Conservation (phyloP, 2,888 invertebrate genomes). For the Cheilosia pagana region DNA sequence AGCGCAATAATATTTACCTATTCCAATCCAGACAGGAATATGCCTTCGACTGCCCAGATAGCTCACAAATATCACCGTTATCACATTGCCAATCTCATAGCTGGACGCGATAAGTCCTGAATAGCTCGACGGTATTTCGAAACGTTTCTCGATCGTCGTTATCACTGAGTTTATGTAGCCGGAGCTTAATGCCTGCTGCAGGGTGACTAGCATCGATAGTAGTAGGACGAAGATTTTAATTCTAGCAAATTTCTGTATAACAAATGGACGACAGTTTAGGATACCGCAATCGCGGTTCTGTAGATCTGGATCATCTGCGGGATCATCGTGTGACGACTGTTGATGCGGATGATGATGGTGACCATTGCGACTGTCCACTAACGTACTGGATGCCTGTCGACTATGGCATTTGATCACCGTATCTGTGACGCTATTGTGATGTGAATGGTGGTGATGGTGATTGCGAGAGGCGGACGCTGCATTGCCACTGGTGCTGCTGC, state of each 20-base stretch:
- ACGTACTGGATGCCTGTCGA: conserved; percentile 90
- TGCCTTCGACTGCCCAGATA: conserved; percentile 96
- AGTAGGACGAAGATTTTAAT: conserved; percentile 96
- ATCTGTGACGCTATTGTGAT: conserved; percentile 77
- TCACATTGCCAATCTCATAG: conserved; percentile 97
- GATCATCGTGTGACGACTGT: conserved; percentile 79
- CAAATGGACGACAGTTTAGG: conserved; percentile 92
- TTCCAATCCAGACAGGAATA: conserved; percentile 97
- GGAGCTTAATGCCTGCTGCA: conserved; percentile 95
- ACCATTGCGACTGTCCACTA: conserved; percentile 87
- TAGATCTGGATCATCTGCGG: conserved; percentile 88
- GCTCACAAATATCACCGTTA: conserved; percentile 97
- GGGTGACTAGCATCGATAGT: conserved; percentile 94
- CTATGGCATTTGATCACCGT: conserved; percentile 90
- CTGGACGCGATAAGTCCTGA: conserved; percentile 97
- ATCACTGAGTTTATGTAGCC: conserved; percentile 98
- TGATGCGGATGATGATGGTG: conserved; percentile 83
- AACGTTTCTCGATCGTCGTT: conserved; percentile 97
- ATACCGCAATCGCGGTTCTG: conserved; percentile 92
- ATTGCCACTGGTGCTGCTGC: conserved; percentile 70
- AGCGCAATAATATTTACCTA: conserved; percentile 86
- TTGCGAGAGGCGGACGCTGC: conserved; percentile 65
- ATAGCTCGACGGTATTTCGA: conserved; percentile 96
- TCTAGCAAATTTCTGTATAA: conserved; percentile 94
- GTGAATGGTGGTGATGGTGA: conserved; percentile 77